Base-by-base conservation (phyloP, 2,113 vertebrate genomes). In the Callorhinus ursinus region DNA sequence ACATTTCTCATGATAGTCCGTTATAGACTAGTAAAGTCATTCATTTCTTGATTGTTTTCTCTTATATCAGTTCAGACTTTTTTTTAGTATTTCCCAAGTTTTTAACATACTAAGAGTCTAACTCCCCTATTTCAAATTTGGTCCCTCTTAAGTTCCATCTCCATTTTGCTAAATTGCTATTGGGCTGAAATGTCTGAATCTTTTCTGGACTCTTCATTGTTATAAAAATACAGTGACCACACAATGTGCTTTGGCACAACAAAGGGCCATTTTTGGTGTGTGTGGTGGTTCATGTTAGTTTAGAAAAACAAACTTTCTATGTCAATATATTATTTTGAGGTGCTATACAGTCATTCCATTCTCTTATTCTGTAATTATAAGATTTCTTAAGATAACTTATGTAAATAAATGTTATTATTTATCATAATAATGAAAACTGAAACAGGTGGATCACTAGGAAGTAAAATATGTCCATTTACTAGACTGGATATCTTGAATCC, bases 221-320 rank as follows among this genome's bases (percentile, higher is more conserved):
- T 80, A 46, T 39, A 90, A 94, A 90, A 80, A 63, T 80, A 80
- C 7, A 74, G 55, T 61, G 31, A 90, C 72, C 6, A 55, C 36
- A 86, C 28, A 53, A 11, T 46, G 18, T 81, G 16, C 28, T 90
- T 86, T 80, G 77, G 33, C 61, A 80, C 61, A 93, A 79, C 22
- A 71, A 80, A 89, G 63, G 19, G 42, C 22, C n/a, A 39, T 86
- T 90, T 93, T 85, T 16, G 80, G 9, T 63, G 11, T 67, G 1
- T 77, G 77, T 93, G 69, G 42, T 85, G 53, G 39, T 53, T 67
- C 6, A 33, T 86, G 88, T 86, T n/a, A 86, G 13, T 57, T 55
- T 80, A 80, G 53, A 90, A 90, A 80, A 94, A 85, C 49, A 96
- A 71, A 71, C n/a, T 63, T 93, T 90, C 26, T 53, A 80, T 80